Evolutionary conservation across 2,888 invertebrate genomes (phyloP), one percentile per base, ranked within the genome.

Genomic region (Pocota personata): DNA sequence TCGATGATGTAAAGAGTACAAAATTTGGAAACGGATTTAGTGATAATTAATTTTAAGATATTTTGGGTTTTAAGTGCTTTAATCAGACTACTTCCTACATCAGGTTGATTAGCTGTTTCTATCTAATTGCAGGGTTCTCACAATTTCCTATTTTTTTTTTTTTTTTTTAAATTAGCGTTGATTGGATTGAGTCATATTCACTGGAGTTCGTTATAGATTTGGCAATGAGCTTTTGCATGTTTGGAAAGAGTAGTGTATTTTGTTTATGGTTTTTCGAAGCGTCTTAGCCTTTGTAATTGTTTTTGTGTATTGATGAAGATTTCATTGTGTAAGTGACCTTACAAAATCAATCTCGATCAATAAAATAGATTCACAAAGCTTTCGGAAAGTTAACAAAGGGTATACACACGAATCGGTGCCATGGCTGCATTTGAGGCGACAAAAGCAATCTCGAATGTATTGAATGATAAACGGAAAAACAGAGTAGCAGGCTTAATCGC

Each of bases 21-120:
- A 32, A 55, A 24, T 67, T 77, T 48, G 58, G 76, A 67, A 67
- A 77, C 48, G n/a, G 67, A 77, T 67, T 77, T 67, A 50, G 50
- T 58, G 57, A 21, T 57, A 58, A 76, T 76, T 67, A 58, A 67
- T 67, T 67, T 46, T 43, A 37, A 50, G 40, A 43, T 57, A 69
- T 72, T 73, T 60, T 10, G 35, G 2, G 14, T 12, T 58, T 14
- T 67, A 77, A 77, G 67, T 77, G 76, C 76, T 77, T 67, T 58
- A 77, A 77, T 67, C 67, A 60, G 76, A 37, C 50, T 67, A 67
- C 76, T 76, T 76, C 76, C 76, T 67, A 43, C 57, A 57, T 16
- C 16, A 4, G 7, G 37, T 16, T 77, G 50, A 67, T 50, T 67
- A 77, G 48, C 48, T 67, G 37, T 35, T 62, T 48, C 27, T 48